These are phyloP conservation scores for Isurus oxyrinchus DNA, from an alignment of 2,113 vertebrate genomes.

Conservation along the genomic window DNA sequence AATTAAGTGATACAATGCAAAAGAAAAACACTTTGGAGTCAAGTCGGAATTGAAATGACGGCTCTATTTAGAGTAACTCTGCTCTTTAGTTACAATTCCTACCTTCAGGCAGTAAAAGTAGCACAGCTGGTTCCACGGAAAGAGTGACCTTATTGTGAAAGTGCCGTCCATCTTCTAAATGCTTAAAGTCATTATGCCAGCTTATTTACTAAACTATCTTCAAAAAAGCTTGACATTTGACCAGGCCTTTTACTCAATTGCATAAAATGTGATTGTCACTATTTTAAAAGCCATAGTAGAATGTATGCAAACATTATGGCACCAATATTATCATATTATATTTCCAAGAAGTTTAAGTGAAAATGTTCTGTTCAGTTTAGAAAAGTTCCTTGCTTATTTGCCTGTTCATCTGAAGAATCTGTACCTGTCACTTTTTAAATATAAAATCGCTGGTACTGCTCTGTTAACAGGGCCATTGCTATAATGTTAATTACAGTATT, in stretches of 20 bases:
- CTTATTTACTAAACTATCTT: conserved; percentile 51
- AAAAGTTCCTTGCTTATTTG: not conserved
- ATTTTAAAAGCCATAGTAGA: conserved; percentile 53
- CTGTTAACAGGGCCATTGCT: not conserved
- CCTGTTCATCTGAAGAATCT: not conserved
- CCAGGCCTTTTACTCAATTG: conserved; percentile 48
- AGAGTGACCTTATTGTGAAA: conserved; percentile 56
- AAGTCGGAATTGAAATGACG: conserved; percentile 48
- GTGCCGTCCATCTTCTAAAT: conserved; percentile 51
- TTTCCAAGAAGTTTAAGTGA: conserved; percentile 15
- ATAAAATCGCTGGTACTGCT: not conserved
- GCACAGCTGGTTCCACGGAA: conserved; percentile 48
- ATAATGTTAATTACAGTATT: not conserved
- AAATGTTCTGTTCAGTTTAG: not conserved
- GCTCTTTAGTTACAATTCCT: conserved; percentile 53
- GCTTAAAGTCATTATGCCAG: conserved; percentile 57
- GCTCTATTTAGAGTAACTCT: conserved; percentile 44
- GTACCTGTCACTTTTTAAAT: too few relatives aligned
- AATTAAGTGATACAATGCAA: conserved; percentile 52
- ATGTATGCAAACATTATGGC: conserved; percentile 52
- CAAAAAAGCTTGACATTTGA: conserved; percentile 54
- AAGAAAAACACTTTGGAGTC: conserved; percentile 39
- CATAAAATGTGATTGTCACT: conserved; percentile 55
- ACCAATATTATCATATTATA: conserved; percentile 53
- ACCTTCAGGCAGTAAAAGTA: conserved; percentile 48